phyloP scores from a whole-genome alignment of 2,888 invertebrate species.

The Abscondita cerata region DNA sequence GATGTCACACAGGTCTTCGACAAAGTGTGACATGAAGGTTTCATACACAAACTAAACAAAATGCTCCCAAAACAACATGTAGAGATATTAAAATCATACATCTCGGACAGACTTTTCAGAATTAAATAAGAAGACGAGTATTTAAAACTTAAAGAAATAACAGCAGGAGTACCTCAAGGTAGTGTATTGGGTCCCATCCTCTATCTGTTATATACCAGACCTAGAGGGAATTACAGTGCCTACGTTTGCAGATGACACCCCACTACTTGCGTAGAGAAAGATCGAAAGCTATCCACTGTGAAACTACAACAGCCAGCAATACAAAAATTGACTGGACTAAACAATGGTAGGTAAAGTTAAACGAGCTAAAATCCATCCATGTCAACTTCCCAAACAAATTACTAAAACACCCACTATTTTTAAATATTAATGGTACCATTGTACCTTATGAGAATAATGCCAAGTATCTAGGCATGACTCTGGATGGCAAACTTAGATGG shows the following conservation, averaged over 20 bases:
- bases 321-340: neutral
- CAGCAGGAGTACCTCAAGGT: constrained; percentile 23
- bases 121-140: constrained; percentile 21
- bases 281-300: neutral
- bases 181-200: constrained; percentile 19
- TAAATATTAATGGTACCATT: constrained; percentile 1
- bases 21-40: constrained; percentile 4
- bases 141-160: constrained; percentile 24
- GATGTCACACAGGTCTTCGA: constrained; percentile 7
- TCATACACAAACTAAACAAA: neutral
- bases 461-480: too few relatives aligned
- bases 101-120: constrained; percentile 21
- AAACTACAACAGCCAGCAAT: neutral
- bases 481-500: neutral
- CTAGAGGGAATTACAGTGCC: too few relatives aligned
- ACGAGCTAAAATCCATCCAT: neutral
- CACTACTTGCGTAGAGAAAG: neutral
- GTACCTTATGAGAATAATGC: neutral
- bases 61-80: constrained; percentile 21
- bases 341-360: neutral
- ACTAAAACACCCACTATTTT: neutral
- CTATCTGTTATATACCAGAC: constrained; percentile 15
- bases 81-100: constrained; percentile 15
- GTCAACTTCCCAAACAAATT: neutral
- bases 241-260: neutral